These are phyloP conservation scores for Erinaceus europaeus DNA, from an alignment of 2,113 vertebrate species.

Conservation along the genomic window DNA sequence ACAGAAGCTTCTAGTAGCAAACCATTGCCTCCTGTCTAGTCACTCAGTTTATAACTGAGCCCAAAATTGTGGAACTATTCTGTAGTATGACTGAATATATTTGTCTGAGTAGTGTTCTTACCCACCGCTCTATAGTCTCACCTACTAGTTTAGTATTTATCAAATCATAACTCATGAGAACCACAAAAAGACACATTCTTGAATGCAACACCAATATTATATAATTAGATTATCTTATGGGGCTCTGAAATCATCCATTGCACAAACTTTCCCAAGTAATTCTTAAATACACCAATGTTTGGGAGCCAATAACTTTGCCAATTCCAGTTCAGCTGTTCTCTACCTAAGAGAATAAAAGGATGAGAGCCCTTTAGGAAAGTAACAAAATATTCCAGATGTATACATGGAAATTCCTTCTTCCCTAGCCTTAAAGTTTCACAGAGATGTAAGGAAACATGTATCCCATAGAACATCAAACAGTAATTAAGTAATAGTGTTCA, in stretches of 20 bases:
- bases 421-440: conserved; percentile 21
- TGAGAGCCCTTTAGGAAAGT: not conserved
- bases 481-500: conserved; percentile 16
- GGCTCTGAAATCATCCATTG: not conserved
- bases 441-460: not conserved
- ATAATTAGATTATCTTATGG: not conserved
- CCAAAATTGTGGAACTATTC: not conserved
- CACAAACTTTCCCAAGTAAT: not conserved
- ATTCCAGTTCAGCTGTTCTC: conserved; percentile 14
- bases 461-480: conserved; percentile 38
- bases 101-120: not conserved
- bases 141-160: not conserved
- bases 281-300: not conserved
- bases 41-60: not conserved
- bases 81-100: not conserved
- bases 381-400: not conserved
- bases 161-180: conserved; percentile 1
- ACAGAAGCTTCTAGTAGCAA: not conserved
- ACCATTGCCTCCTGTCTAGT: not conserved
- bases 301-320: not conserved
- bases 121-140: not conserved
- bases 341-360: not conserved
- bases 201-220: not conserved
- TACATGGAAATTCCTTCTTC: not conserved
- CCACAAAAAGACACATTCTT: not conserved